Percentiles rank a stretch among this genome's conserved stretches.
Conservation (phyloP, 2,797 vertebrate species). For the Intellagama lesueurii region DNA sequence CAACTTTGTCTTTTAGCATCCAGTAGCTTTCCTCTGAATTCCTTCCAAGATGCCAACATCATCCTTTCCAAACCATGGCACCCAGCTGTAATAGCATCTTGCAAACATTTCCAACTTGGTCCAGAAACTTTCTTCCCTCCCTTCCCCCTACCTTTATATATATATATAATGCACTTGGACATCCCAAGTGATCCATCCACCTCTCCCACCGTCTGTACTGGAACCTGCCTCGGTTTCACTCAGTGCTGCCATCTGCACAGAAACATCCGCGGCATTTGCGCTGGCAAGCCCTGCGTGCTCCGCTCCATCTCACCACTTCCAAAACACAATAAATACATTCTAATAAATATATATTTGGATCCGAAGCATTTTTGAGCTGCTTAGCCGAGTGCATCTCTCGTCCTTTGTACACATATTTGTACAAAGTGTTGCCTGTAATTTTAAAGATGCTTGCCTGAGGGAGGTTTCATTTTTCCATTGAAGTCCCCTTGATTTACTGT, state of each 20-base stretch:
- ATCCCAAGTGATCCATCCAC: fast-evolving
- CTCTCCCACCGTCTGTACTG: not conserved
- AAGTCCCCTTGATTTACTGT: conserved; percentile 93
- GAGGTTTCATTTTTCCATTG: conserved; percentile 86
- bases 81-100: conserved; percentile 39
- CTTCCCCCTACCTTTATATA: not conserved
- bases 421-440: conserved; percentile 89
- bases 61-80: not conserved
- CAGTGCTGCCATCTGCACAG: not conserved
- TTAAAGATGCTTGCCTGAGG: conserved; percentile 85
- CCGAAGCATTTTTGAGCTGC: conserved; percentile 78
- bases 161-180: conserved; percentile 19
- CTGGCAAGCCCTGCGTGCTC: not conserved
- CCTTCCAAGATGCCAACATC: not conserved
- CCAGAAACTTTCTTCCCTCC: not conserved
- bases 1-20: not conserved
- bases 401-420: conserved; percentile 89
- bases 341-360: conserved; percentile 83
- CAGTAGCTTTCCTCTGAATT: not conserved
- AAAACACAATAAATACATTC: conserved; percentile 79
- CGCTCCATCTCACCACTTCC: conserved; percentile 51
- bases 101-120: not conserved
- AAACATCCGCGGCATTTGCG: conserved; percentile 30
- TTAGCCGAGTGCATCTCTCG: conserved; percentile 83
- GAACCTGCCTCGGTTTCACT: conserved; percentile 23